Evolutionary conservation across 2,888 invertebrate species (phyloP), one percentile per base, ranked within the genome.

Genomic region (Limnephilus marmoratus): DNA sequence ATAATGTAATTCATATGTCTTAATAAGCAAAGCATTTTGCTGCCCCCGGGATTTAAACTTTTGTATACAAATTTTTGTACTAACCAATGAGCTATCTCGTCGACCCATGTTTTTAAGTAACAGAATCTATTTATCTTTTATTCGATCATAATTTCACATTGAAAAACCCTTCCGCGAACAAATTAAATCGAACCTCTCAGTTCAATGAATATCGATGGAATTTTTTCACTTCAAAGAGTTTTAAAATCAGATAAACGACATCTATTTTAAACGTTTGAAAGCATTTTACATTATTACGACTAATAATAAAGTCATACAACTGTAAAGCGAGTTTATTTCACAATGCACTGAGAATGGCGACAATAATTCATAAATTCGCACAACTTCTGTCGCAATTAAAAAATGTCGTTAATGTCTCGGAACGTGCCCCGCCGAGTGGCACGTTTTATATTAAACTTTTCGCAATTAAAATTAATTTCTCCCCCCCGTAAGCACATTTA

Each of bases 391-490:
- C 68, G 24, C 68, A 34, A 53, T 87, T 53, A 87, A 87, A 87
- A 87, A 87, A 68, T 53, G 31, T 37, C 87, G 87, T 53, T 13
- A 53, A 87, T 34, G 87, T 29, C 37, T 37, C 83, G 37, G 34
- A 13, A 91, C 91, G 91, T 83, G 88, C 53, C 37, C 45, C 53
- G 83, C 88, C 18, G 88, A n/a, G 49, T n/a, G 81, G 87, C 91
- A 91, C 91, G 91, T 91, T 91, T 91, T 68, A 83, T 91, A 91
- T 91, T 91, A 91, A 91, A 91, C 37, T 82, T 91, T 68, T 91
- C 53, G 88, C 91, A 91, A 91, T 91, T 91, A 91, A 91, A 91
- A 87, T n/a, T 81, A 91, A 81, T 87, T 37, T 53, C 86, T 81
- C n/a, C 81, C 81, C n/a, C n/a, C 68, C 24, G 15, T 49, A 37